Conservation (phyloP, 2,888 invertebrate species). For the Hirtodrosophila cameraria region DNA sequence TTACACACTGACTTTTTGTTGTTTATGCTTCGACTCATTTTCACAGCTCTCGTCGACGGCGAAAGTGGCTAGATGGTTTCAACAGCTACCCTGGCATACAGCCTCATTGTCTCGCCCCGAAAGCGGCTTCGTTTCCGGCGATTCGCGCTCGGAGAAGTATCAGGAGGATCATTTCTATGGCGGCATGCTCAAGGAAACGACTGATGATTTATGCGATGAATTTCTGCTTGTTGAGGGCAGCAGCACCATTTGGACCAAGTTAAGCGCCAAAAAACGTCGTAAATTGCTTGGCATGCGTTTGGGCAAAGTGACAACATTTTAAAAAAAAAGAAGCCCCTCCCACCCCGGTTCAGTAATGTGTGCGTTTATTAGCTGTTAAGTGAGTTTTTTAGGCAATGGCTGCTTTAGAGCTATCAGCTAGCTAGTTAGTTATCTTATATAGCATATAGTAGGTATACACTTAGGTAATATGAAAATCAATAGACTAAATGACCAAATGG, state of each 20-base stretch:
- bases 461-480: slow-evolving; percentile 67
- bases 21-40: slow-evolving; percentile 46
- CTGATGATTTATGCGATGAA: slow-evolving; percentile 86
- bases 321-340: slow-evolving; percentile 55
- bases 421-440: slow-evolving; percentile 39
- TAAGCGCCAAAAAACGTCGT: slow-evolving; percentile 89
- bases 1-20: slow-evolving; percentile 67
- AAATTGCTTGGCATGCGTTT: slow-evolving; percentile 89
- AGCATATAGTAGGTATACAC: too few species aligned
- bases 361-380: slow-evolving; percentile 79
- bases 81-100: slow-evolving; percentile 86
- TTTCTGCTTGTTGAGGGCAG: slow-evolving; percentile 88
- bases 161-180: slow-evolving; percentile 84
- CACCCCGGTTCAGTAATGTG: slow-evolving; percentile 57
- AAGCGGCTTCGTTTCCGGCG: slow-evolving; percentile 90
- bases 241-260: slow-evolving; percentile 88
- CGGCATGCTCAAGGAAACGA: slow-evolving; percentile 78
- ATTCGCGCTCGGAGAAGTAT: slow-evolving; percentile 85
- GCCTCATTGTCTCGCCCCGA: slow-evolving; percentile 89
- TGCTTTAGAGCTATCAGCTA: slow-evolving; percentile 24
- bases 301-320: slow-evolving; percentile 90
- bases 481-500: slow-evolving; percentile 75
- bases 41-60: slow-evolving; percentile 89
- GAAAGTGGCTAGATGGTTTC: slow-evolving; percentile 93
- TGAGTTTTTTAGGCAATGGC: slow-evolving; percentile 44